Evolutionary conservation across 2,888 invertebrate genomes (phyloP), one percentile per base, ranked within the genome.

Genomic region (Helobdella robusta): DNA sequence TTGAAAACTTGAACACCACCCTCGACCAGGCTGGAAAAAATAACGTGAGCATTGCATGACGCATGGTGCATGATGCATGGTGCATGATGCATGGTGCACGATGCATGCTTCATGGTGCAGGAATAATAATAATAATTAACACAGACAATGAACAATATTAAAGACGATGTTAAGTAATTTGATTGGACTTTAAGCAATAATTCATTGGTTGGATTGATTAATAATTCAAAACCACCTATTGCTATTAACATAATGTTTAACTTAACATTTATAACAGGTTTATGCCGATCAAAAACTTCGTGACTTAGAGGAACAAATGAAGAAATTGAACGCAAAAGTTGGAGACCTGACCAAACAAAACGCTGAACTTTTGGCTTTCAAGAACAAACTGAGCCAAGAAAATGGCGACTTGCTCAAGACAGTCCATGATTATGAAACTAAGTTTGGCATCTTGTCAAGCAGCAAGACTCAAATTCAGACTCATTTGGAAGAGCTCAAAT

Each of bases 401-500:
- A 81, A 81, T 76, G 77, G 77, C 72, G 79, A 79, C 70, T 75
- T 79, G 59, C 77, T 78, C 72, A 83, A 94, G 76, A 85, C 84
- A 79, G 88, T 95, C 80, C 87, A 87, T 79, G 98, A 98, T 82
- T 84, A 94, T 74, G 88, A 89, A 83, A 86, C 94, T 79, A 92
- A 89, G 83, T 93, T 95, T 80, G 94, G 93, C 79, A 93, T 95
- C 82, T 83, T 97, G 77, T 93, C 91, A 84, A 91, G 97, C 82
- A 91, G 93, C 73, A 89, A 75, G 70, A 69, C 73, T 40, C 73
- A 73, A 65, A 76, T 78, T 54, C 76, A 77, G 70, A 67, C 71
- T 60, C 70, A 70, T 44, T 67, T 74, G 50, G 79, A 79, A 64
- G 79, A 79, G 68, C 69, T 74, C 68, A 79, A 77, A 74, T 72